Percentiles rank a stretch among this genome's conserved stretches.
These are phyloP conservation scores for Enhydra lutris DNA, from an alignment of 2,113 vertebrate species.

Conservation along the genomic window DNA sequence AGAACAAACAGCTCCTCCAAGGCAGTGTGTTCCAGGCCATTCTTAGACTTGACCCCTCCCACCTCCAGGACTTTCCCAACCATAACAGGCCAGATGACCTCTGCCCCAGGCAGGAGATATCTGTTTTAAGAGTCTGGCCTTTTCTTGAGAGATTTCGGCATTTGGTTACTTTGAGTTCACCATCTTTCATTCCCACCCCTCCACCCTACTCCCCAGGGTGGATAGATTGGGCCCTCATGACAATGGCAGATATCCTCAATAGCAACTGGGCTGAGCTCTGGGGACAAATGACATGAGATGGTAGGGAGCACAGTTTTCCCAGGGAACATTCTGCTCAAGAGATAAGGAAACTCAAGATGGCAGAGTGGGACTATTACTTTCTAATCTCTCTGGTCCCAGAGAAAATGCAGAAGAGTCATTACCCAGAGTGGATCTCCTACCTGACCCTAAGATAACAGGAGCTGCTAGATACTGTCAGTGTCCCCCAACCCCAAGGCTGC, in stretches of 20 bases:
- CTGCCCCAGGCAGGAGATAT: neutral
- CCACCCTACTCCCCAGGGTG: neutral
- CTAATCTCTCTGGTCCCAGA: neutral
- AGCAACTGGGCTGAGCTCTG: neutral
- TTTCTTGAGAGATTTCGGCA: neutral
- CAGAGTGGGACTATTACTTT: neutral
- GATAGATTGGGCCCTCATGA: neutral
- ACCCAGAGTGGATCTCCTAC: neutral
- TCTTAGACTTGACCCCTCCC: neutral
- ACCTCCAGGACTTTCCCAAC: neutral
- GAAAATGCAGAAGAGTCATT: neutral
- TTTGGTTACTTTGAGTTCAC: constrained; percentile 2
- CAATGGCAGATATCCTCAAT: neutral
- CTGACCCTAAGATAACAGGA: neutral
- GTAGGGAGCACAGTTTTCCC: neutral
- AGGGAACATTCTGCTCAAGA: neutral
- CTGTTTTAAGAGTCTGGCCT: neutral
- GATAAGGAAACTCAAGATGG: constrained; percentile 19
- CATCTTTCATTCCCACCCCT: neutral
- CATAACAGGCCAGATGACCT: neutral
- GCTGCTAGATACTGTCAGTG: neutral
- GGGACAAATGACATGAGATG: neutral
- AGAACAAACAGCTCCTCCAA: neutral
- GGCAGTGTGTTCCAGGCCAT: neutral
- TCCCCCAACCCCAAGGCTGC: neutral